These are phyloP conservation scores for Actinostola sp. DNA, from an alignment of 92 coral and sea anemone species.

Conservation along the genomic window DNA sequence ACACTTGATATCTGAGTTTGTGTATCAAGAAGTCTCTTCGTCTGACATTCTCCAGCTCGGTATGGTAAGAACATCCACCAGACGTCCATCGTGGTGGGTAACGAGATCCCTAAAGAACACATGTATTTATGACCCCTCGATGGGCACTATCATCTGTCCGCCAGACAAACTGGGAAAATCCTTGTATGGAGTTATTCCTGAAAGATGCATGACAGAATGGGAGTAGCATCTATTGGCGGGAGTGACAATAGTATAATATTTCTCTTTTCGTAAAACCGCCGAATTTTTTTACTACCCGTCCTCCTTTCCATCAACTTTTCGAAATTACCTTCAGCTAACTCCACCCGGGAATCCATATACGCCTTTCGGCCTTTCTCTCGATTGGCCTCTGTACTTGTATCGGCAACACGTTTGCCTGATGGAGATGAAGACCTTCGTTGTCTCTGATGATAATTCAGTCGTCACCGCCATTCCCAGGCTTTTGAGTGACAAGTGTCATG, in stretches of 20 bases:
- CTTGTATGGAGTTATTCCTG: slow-evolving; percentile 54
- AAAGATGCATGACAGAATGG: slow-evolving; percentile 62
- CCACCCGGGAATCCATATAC: slow-evolving; percentile 32
- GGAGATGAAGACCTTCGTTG: slow-evolving; percentile 59
- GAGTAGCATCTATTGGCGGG: not conserved
- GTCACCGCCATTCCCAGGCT: slow-evolving; percentile 58
- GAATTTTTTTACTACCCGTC: not conserved
- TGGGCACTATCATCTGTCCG: slow-evolving; percentile 45
- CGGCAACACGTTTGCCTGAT: slow-evolving; percentile 72
- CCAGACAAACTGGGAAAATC: slow-evolving; percentile 62
- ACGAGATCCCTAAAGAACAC: slow-evolving; percentile 54
- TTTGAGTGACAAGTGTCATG: slow-evolving; percentile 30
- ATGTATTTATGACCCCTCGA: slow-evolving; percentile 39
- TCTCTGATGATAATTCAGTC: slow-evolving; percentile 44
- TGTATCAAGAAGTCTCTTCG: slow-evolving; percentile 66
- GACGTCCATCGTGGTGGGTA: slow-evolving; percentile 60
- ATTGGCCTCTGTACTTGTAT: slow-evolving; percentile 72
- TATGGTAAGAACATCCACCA: slow-evolving; percentile 48
- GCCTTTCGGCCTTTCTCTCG: slow-evolving; percentile 67
- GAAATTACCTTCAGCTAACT: not conserved
- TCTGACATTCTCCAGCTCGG: slow-evolving; percentile 63
- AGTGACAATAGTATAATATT: too few species aligned
- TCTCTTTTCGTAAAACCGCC: too few species aligned
- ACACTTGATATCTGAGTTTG: slow-evolving; percentile 39
- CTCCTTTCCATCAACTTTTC: not conserved